A percentile compares a stretch with the other conserved stretches of the same genome.
These are phyloP conservation scores for Tragelaphus imberbis DNA, from an alignment of 2,113 vertebrate species.

Conservation along the genomic window DNA sequence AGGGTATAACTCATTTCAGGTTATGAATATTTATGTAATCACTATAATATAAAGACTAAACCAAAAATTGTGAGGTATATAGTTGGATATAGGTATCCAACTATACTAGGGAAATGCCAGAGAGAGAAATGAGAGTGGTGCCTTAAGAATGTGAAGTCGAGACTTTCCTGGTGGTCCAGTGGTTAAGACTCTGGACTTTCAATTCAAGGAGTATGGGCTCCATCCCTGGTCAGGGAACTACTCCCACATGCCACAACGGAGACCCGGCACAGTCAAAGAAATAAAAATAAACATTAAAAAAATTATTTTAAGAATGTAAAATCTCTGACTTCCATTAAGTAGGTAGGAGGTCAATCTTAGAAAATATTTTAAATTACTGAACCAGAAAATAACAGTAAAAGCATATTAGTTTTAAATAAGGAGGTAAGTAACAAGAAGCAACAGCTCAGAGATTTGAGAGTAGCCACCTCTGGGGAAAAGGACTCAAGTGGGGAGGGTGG, in stretches of 20 bases:
- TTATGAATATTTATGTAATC: not conserved
- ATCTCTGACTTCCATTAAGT: not conserved
- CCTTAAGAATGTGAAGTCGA: not conserved
- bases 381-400: not conserved
- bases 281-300: not conserved
- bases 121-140: not conserved
- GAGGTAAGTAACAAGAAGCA: not conserved
- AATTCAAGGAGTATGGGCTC: not conserved
- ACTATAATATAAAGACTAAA: not conserved
- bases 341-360: not conserved
- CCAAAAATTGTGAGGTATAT: not conserved
- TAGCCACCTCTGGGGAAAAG: not conserved
- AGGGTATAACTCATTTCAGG: not conserved
- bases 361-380: not conserved
- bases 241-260: not conserved
- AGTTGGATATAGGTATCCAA: too few species aligned
- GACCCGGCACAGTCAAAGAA: not conserved
- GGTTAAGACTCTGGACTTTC: not conserved
- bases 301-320: not conserved
- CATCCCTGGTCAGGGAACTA: not conserved
- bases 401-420: not conserved
- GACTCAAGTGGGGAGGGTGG: not conserved
- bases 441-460: not conserved
- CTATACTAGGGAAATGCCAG: not conserved
- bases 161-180: not conserved